These are phyloP conservation scores for Odontomachus brunneus DNA, from an alignment of 1,140 invertebrate genomes.

Conservation along the genomic window DNA sequence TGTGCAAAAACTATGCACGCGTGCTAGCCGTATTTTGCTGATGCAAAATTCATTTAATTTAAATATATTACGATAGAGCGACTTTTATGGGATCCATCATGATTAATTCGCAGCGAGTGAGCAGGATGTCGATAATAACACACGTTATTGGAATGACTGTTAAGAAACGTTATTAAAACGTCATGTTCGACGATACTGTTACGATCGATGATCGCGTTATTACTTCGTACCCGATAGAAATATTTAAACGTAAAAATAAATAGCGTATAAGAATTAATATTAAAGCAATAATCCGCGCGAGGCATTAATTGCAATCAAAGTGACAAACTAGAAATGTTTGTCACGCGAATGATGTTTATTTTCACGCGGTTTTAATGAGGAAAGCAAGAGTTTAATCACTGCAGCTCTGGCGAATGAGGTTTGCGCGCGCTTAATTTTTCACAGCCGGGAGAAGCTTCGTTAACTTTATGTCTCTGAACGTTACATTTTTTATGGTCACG, in stretches of 20 bases:
- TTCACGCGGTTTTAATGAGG: constrained; percentile 2
- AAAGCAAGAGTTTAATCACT: constrained; percentile 19
- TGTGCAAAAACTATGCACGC: background rate
- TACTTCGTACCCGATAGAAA: background rate
- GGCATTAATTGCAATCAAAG: background rate
- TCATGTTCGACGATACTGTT: background rate
- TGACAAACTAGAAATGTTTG: background rate
- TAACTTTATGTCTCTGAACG: constrained; percentile 20
- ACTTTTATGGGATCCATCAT: background rate
- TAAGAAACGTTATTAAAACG: background rate
- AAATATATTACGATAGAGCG: background rate
- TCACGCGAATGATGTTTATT: constrained; percentile 19
- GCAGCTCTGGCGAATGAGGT: constrained; percentile 12
- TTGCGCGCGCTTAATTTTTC: constrained; percentile 30
- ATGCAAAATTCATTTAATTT: background rate
- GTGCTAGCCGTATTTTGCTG: background rate
- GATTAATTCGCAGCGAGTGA: background rate
- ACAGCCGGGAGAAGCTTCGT: constrained; percentile 23
- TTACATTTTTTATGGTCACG: constrained; percentile 36
- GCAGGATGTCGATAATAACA: background rate
- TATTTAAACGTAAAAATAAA: background rate
- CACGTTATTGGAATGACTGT: background rate
- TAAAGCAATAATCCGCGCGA: background rate
- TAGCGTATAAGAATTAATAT: background rate
- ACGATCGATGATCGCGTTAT: background rate